Percentiles rank a stretch among this genome's conserved stretches.
phyloP scores from a whole-genome alignment of 2,113 vertebrate species.

The Odontophorus gujanensis region DNA sequence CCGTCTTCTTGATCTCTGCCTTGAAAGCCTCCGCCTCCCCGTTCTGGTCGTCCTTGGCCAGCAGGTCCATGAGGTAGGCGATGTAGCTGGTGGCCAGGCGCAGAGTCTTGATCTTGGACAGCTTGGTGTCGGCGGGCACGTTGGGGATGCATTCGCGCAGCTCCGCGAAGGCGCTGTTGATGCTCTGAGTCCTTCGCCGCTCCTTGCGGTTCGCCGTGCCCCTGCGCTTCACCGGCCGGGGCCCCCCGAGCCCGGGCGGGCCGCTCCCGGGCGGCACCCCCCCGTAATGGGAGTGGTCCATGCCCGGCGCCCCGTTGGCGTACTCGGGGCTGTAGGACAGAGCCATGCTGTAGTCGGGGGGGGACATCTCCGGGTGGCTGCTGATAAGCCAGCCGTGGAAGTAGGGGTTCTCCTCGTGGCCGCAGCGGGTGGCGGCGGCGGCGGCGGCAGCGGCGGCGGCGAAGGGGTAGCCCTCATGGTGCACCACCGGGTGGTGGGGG shows the following conservation, averaged over 20 bases:
- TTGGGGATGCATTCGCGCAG: constrained; percentile 97
- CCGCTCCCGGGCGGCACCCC: constrained; percentile 76
- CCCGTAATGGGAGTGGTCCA: constrained; percentile 91
- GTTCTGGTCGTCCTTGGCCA: constrained; percentile 96
- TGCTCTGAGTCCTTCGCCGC: constrained; percentile 97
- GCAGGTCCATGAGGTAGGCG: constrained; percentile 99
- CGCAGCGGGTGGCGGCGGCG: constrained; percentile 86
- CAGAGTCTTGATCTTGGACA: constrained; percentile 98
- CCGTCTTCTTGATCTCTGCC: constrained; percentile 97
- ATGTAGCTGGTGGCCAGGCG: constrained; percentile 98
- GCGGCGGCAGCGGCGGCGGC: constrained; percentile 89
- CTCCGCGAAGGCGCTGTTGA: constrained; percentile 98
- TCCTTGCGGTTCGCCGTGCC: constrained; percentile 98
- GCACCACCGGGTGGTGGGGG: constrained; percentile 95
- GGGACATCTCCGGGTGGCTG: constrained; percentile 95
- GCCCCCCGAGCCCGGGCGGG: constrained; percentile 83
- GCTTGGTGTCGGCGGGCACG: constrained; percentile 96
- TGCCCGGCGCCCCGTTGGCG: constrained; percentile 84
- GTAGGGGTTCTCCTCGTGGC: constrained; percentile 94
- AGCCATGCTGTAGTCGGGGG: constrained; percentile 93
- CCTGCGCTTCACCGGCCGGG: constrained; percentile 90
- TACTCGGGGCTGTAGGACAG: constrained; percentile 96
- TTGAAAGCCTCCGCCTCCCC: constrained; percentile 98
- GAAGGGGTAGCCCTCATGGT: constrained; percentile 95
- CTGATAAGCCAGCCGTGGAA: constrained; percentile 97